phyloP scores from a whole-genome alignment of 2,113 vertebrate species.

The Cercocebus atys region DNA sequence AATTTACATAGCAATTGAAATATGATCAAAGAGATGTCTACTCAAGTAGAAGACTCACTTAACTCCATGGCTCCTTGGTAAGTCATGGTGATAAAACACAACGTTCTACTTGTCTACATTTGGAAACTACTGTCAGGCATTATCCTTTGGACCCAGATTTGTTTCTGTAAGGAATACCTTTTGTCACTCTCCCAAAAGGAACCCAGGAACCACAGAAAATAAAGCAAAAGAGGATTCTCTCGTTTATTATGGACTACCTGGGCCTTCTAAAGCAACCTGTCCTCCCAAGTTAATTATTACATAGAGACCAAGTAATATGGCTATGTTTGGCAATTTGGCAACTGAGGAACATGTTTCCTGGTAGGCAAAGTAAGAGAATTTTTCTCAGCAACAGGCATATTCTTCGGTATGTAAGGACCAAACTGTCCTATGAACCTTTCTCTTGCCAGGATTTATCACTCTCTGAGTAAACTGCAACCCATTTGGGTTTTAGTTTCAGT shows the following conservation, averaged over 20 bases:
- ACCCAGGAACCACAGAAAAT: conserved; percentile 42
- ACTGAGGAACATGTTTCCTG: neutral
- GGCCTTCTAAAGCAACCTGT: neutral
- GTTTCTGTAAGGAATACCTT: conserved; percentile 33
- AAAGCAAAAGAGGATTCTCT: conserved; percentile 11
- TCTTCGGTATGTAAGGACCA: neutral
- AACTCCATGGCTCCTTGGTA: neutral
- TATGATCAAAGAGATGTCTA: neutral
- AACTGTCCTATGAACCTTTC: neutral
- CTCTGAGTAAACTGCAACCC: neutral
- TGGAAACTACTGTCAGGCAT: neutral
- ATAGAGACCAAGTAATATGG: neutral
- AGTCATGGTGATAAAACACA: neutral
- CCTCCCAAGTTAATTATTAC: conserved; percentile 18
- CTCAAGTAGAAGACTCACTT: neutral
- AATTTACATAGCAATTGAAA: neutral
- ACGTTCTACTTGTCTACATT: neutral
- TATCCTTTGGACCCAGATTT: neutral
- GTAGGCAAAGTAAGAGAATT: neutral
- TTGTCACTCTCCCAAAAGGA: conserved; percentile 30
- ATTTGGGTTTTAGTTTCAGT: neutral
- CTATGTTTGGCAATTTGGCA: neutral
- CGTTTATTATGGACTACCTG: conserved; percentile 22
- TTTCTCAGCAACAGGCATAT: neutral
- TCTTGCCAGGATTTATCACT: conserved; percentile 10